A percentile compares a stretch with the other conserved stretches of the same genome.
These are phyloP conservation scores for Hydrophis major DNA, from an alignment of 2,797 vertebrate species.

Conservation along the genomic window DNA sequence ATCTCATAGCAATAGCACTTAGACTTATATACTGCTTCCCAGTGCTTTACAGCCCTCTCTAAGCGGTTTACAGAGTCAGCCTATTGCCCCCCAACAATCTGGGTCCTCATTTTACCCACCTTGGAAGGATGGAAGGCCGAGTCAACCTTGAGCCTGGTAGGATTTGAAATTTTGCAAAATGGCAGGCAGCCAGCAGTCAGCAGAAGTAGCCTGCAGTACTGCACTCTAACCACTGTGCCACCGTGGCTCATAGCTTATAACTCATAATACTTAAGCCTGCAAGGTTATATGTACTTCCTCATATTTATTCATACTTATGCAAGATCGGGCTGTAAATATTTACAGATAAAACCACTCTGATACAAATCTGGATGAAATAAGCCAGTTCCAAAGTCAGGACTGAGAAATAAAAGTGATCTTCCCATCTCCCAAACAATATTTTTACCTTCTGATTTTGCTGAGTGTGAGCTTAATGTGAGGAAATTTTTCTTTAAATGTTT, in stretches of 20 bases:
- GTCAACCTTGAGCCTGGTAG: no score
- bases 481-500: slow-evolving; percentile 95
- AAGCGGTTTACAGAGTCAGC: no score
- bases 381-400: neutral
- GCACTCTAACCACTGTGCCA: no score
- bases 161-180: no score
- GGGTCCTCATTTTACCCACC: no score
- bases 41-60: no score
- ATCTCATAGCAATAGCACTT: neutral
- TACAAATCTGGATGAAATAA: slow-evolving; percentile 29
- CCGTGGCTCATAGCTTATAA: no score
- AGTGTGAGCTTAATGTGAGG: slow-evolving; percentile 93
- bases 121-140: no score
- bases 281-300: slow-evolving; percentile 6
- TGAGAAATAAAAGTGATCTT: neutral
- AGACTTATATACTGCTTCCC: no score
- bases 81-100: no score
- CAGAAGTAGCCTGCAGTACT: no score
- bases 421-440: neutral
- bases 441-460: slow-evolving; percentile 97
- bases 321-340: slow-evolving; percentile 15
- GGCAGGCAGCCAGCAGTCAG: no score
- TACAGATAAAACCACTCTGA: slow-evolving; percentile 37
- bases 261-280: neutral
- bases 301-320: neutral